phyloP scores from a whole-genome alignment of 2,888 invertebrate genomes.

The Cosmia trapezina region DNA sequence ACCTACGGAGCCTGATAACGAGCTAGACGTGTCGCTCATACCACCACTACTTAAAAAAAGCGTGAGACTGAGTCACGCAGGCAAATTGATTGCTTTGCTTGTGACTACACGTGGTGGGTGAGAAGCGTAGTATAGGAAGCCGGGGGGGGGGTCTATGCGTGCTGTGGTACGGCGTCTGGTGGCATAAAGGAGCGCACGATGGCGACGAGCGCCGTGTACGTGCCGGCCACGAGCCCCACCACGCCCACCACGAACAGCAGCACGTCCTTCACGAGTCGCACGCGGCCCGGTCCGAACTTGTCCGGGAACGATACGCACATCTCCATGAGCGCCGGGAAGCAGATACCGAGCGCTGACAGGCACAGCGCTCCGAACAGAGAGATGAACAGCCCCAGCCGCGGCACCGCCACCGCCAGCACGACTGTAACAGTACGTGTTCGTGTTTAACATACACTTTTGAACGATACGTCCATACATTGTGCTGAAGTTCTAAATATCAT shows the following conservation, averaged over 20 bases:
- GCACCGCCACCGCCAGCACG: slow-evolving; percentile 93
- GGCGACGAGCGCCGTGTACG: slow-evolving; percentile 91
- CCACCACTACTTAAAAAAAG: background rate
- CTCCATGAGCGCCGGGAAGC: slow-evolving; percentile 94
- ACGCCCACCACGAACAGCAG: slow-evolving; percentile 91
- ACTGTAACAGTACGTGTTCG: slow-evolving; percentile 90
- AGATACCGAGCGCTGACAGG: slow-evolving; percentile 95
- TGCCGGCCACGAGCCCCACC: slow-evolving; percentile 92
- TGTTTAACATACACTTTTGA: background rate
- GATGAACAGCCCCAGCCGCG: slow-evolving; percentile 94
- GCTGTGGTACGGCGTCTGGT: background rate
- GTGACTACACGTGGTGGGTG: slow-evolving; percentile 7
- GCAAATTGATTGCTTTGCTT: slow-evolving; percentile 3
- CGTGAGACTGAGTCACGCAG: slow-evolving; percentile 21
- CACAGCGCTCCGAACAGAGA: slow-evolving; percentile 96
- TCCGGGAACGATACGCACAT: slow-evolving; percentile 90
- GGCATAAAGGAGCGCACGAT: slow-evolving; percentile 87
- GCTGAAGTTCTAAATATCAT: no score
- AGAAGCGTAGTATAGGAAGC: slow-evolving; percentile 9
- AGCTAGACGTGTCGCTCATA: background rate
- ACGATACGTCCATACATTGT: background rate
- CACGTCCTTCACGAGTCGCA: slow-evolving; percentile 85
- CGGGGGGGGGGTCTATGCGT: slow-evolving; percentile 1
- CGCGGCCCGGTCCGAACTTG: slow-evolving; percentile 82
- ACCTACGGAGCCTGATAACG: background rate